Evolutionary conservation across 2,113 vertebrate genomes (phyloP).

Genomic region (Dasyprocta punctata): DNA sequence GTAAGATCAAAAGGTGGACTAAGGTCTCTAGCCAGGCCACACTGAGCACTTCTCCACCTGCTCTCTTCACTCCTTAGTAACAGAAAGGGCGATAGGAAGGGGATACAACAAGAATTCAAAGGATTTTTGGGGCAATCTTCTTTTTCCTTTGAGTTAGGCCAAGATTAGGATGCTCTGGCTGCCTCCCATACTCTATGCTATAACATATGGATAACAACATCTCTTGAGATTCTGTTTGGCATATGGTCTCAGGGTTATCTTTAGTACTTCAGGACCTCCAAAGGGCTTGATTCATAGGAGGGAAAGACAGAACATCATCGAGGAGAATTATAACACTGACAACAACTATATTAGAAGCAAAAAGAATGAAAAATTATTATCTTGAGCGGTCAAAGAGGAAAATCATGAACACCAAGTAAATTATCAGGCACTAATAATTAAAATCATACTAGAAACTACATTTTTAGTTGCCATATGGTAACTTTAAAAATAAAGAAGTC

Average conservation of each 20-base stretch:
- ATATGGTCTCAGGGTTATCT: background rate
- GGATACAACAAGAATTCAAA: background rate
- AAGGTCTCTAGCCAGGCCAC: background rate
- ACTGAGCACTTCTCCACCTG: background rate
- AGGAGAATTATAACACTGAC: background rate
- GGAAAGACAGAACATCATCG: too few species aligned
- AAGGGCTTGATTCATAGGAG: background rate
- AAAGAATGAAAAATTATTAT: background rate
- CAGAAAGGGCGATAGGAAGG: background rate
- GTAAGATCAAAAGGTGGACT: background rate
- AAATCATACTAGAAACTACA: background rate
- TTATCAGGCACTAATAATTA: background rate
- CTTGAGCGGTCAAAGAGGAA: background rate
- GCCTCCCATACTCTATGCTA: background rate
- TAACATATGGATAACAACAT: background rate
- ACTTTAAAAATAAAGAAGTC: background rate
- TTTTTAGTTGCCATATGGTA: constrained; percentile 20
- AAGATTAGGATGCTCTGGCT: background rate
- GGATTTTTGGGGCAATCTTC: background rate
- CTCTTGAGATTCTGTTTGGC: background rate
- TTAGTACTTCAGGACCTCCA: background rate
- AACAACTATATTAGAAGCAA: background rate
- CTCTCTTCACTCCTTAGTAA: background rate
- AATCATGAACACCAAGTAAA: background rate
- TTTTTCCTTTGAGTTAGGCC: background rate